Evolutionary conservation across 2,113 vertebrate genomes (phyloP), one percentile per base, ranked within the genome.

Genomic region (Gallinago undulata): DNA sequence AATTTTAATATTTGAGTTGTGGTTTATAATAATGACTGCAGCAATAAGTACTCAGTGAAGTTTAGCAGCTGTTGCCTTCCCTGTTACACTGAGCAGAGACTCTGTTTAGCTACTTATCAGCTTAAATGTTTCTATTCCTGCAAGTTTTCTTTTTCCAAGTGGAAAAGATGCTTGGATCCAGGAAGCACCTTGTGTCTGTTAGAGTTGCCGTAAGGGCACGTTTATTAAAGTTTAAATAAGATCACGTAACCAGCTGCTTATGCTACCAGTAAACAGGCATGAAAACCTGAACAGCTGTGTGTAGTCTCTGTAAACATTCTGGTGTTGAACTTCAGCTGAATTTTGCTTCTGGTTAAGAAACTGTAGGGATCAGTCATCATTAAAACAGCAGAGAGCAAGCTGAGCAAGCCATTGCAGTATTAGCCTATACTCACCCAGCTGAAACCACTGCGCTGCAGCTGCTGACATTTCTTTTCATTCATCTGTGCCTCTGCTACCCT

Each of bases 341-440:
- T 90, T 95, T 93, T 90, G 25, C 77, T 89, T 90, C 77, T 91
- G 85, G 47, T 77, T 81, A 87, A 69, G 84, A 68, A 90, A 88
- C 66, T 35, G 35, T 73, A 79, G 41, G 85, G 75, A 92, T 96
- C 88, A 92, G 88, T 86, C 82, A 72, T 96, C 83, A 91, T 90
- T 95, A 96, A 96, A 96, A 47, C 67, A 39, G 75, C 81, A 92
- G 95, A 89, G 93, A 95, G 88, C 78, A 94, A 95, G 93, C 90
- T 95, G 91, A 97, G 84, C 74, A 90, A 96, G 87, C 63, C 74
- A 27, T 41, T 64, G 91, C 77, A 19, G 60, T 70, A 79, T 94
- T 92, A 95, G 76, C 78, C 83, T 76, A 8, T 28, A 84, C 55
- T 86, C 95, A 87, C 22, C 64, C 78, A 89, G 81, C 84, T 93